A percentile compares a stretch with the other conserved stretches of the same genome.
Evolutionary conservation across 2,888 invertebrate species (phyloP).

Genomic region (Odontocolon sp.): DNA sequence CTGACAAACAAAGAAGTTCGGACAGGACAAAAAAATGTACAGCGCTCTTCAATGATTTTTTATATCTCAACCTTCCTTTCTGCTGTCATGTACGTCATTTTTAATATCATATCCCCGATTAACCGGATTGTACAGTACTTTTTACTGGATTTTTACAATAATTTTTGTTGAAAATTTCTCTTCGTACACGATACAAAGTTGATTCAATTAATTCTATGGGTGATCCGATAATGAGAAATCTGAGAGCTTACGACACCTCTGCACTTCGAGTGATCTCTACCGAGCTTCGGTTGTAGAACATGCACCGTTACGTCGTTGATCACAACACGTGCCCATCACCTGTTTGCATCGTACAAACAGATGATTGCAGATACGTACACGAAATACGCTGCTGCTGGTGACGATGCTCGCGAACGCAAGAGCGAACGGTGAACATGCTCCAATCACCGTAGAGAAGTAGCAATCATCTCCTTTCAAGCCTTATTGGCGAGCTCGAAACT

Average conservation of each 20-base stretch:
- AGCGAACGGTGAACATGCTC: neutral
- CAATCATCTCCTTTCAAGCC: slow-evolving; percentile 13
- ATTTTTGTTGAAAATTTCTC: too few species aligned
- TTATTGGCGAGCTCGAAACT: slow-evolving; percentile 8
- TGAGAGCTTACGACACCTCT: neutral
- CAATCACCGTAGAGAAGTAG: neutral
- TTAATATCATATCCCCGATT: too few species aligned
- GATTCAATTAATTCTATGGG: neutral
- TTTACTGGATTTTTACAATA: too few species aligned
- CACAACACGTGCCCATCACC: slow-evolving; percentile 54
- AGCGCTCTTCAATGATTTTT: too few species aligned
- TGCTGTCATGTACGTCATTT: too few species aligned
- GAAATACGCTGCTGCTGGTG: slow-evolving; percentile 6
- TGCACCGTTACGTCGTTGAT: slow-evolving; percentile 8
- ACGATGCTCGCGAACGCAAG: neutral
- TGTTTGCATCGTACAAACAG: slow-evolving; percentile 70
- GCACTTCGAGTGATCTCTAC: neutral
- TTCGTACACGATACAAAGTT: neutral
- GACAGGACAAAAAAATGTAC: too few species aligned
- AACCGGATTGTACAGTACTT: too few species aligned
- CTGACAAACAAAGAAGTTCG: too few species aligned
- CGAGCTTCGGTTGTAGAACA: neutral
- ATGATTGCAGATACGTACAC: neutral
- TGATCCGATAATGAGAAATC: neutral
- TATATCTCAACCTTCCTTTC: too few species aligned